Evolutionary conservation across 1,140 invertebrate species (phyloP).

Genomic region (Ceratitis capitata): DNA sequence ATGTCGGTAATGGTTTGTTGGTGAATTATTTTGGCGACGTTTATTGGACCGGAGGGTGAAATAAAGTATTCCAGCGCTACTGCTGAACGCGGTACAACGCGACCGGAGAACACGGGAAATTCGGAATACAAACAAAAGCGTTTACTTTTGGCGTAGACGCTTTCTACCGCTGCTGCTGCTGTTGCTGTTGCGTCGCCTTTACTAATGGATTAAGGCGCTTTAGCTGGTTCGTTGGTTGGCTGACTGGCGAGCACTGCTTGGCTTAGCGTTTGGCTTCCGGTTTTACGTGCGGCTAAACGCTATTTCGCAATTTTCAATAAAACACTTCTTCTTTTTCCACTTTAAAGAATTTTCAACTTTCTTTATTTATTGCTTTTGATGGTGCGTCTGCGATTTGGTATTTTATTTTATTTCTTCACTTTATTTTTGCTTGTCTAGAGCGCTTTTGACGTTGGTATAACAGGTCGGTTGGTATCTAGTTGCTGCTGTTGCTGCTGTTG

Average conservation of each 20-base stretch:
- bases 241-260: not conserved
- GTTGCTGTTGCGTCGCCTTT: not conserved
- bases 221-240: not conserved
- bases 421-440: not conserved
- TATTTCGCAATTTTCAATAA: not conserved
- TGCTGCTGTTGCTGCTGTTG: not conserved
- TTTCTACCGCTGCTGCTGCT: too few species aligned
- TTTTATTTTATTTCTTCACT: not conserved
- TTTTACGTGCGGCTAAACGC: not conserved
- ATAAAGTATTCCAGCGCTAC: conserved; percentile 35
- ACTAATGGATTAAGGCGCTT: not conserved
- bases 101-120: not conserved
- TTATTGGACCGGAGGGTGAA: conserved; percentile 41
- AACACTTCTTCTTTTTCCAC: too few species aligned
- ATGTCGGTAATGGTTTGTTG: conserved; percentile 56
- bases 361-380: not conserved
- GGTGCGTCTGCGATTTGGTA: not conserved
- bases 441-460: conserved; percentile 9
- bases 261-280: not conserved
- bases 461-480: not conserved
- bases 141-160: not conserved
- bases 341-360: not conserved
- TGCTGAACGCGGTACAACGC: conserved; percentile 14
- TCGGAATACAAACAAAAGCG: too few species aligned
- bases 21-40: conserved; percentile 62